Base-by-base conservation (phyloP, 1,140 invertebrate genomes). In the Lutraria rhynchaena region DNA sequence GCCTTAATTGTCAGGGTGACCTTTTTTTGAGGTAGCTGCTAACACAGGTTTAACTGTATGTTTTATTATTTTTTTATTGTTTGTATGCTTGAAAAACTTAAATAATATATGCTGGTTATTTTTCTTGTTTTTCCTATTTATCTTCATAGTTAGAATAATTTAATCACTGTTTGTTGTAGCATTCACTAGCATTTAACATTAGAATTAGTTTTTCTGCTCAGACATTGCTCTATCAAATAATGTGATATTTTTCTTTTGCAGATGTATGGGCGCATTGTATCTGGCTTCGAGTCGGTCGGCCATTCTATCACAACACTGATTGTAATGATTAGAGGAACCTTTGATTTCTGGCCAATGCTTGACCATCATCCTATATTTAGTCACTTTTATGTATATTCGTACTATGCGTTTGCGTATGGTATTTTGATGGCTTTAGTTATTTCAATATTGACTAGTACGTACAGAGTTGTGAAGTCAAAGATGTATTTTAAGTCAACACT, bases 361-460 rank as follows among this genome's bases (percentile, higher is more conserved):
- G 84, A 86, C 29, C 35, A 53, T 27, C 61, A 85, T 17, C 84
- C 71, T 11, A 58, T 87, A 17, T 86, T 89, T 41, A 88, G 83
- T 44, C 87, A 87, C 53, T 83, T 89, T 58, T 89, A 87, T 83
- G 84, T 91, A 71, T 86, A 83, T 61, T 87, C 86, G 22, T 91
- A 86, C 75, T 86, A 85, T 53, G 53, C 77, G n/a, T 87, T 88
- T 71, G 86, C 82, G 2, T 90, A 88, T 76, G 90, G 90, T 9
- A 70, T 91, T 35, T 82, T 82, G 41, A 84, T 87, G 19, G 85
- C 84, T 4, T 81, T 91, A 17, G 82, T 87, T 46, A 63, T 89
- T 27, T 83, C 87, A 29, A 81, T 90, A 11, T 83, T 91, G 57
- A 84, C 57, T 9, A 85, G 87, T 63, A 83, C 87, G 1, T 91